Base-by-base conservation (phyloP, 2,797 vertebrate species). In the Echeneis naucrates region DNA sequence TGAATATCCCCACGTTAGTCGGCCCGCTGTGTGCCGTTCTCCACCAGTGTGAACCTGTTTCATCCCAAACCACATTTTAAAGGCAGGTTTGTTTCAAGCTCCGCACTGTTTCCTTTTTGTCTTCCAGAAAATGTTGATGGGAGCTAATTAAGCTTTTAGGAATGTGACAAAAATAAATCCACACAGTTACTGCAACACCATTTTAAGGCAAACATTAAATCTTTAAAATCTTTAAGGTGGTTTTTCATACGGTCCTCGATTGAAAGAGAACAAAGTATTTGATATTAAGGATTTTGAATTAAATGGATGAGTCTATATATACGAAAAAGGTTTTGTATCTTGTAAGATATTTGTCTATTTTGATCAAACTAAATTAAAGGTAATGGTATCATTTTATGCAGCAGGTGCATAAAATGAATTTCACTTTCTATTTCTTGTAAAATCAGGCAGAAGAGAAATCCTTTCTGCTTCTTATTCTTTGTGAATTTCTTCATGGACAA, bases 1-100 rank as follows among this genome's bases (percentile, higher is more conserved):
- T 10, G 8, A 23, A 24, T 51, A 59, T 56, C 55, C 16, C 2
- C 13, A 53, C 56, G 72, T 72, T 42, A 56, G 27, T 60, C 48
- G 51, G 6, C 16, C 21, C 68, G 17, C 17, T 14, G n/a, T 40
- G 6, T 27, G 19, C 2, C 8, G 0, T 74, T 60, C 73, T 33
- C 30, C 4, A 75, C 9, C 44, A 70, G 71, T 8, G 23, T 5
- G 5, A 27, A 26, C 4, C 5, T 24, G 33, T 11, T 17, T 27
- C 12, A 16, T 24, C 12, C 42, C 58, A 45, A 57, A 17, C 0
- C 19, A 37, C 7, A 62, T 47, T 40, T 45, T 58, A 8, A 9
- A 50, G 19, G 1, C 17, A 53, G 0, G 14, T 33, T 11, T 54
- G 9, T 8, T 16, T 11, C 2, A 48, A 27, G 7, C 45, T 68